Conservation (phyloP, 2,797 vertebrate species). For the Setipinna tenuifilis region DNA sequence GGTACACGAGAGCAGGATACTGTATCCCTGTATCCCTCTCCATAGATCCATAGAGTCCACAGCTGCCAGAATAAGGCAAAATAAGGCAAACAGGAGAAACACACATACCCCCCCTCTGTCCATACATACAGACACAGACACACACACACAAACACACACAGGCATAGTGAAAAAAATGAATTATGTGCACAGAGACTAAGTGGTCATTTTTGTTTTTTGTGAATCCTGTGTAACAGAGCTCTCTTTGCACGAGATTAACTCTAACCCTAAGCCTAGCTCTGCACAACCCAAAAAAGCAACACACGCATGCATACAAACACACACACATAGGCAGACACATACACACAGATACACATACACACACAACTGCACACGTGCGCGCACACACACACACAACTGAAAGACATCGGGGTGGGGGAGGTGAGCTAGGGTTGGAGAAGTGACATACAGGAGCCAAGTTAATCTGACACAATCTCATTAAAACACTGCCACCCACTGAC, state of each 20-base stretch:
- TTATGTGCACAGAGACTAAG: not conserved
- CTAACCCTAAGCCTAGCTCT: too few relatives aligned
- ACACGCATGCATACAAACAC: not conserved
- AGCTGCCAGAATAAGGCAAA: not conserved
- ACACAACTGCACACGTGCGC: not conserved
- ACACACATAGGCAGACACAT: not conserved
- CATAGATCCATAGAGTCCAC: not conserved
- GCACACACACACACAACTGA: not conserved
- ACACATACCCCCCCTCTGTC: too few relatives aligned
- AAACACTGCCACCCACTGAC: slow-evolving; percentile 75
- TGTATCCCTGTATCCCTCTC: not conserved
- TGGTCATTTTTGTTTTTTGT: not conserved
- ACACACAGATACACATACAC: not conserved
- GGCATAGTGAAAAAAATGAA: not conserved
- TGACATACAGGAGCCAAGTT: not conserved
- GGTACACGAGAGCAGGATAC: not conserved
- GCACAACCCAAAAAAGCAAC: not conserved
- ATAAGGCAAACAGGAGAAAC: too few relatives aligned
- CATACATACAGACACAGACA: not conserved
- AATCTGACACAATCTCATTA: slow-evolving; percentile 22
- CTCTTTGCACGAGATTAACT: not conserved
- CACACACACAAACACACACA: not conserved
- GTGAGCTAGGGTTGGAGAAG: not conserved
- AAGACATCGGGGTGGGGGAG: not conserved
- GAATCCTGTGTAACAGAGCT: not conserved